A percentile compares a stretch with the other conserved stretches of the same genome.
Conservation (phyloP, 1,140 invertebrate species). For the Tetraneura akinire region DNA sequence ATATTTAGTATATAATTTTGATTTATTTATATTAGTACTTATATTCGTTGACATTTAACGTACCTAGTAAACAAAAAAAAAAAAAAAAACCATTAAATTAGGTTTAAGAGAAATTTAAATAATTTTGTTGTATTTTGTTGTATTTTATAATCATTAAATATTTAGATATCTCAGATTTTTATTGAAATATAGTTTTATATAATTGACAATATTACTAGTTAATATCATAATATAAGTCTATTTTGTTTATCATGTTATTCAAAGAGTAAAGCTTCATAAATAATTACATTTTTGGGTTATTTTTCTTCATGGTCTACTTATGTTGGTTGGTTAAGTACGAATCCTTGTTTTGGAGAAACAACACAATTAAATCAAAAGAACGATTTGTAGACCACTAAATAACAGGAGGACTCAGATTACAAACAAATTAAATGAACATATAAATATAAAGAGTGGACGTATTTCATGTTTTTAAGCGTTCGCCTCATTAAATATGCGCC, state of each 20-base stretch:
- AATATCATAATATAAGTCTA: not conserved
- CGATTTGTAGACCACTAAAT: conserved; percentile 36
- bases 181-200: not conserved
- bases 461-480: conserved; percentile 39
- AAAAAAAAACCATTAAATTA: too few relatives aligned
- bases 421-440: conserved; percentile 47
- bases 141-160: too few relatives aligned
- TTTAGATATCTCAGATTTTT: not conserved
- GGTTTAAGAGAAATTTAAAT: too few relatives aligned
- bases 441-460: conserved; percentile 36
- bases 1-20: too few relatives aligned
- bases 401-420: conserved; percentile 27
- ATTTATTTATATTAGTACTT: too few relatives aligned
- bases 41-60: too few relatives aligned
- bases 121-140: too few relatives aligned
- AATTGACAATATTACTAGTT: not conserved
- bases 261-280: conserved; percentile 1
- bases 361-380: conserved; percentile 44
- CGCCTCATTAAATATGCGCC: conserved; percentile 45
- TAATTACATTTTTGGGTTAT: conserved; percentile 3
- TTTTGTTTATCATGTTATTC: not conserved
- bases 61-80: too few relatives aligned
- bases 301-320: conserved; percentile 39
- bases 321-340: conserved; percentile 33
- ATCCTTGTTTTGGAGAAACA: conserved; percentile 17